Percentiles rank a stretch among this genome's conserved stretches.
Conservation (phyloP, 2,797 vertebrate species). For the Odontamblyopus lacepedii region DNA sequence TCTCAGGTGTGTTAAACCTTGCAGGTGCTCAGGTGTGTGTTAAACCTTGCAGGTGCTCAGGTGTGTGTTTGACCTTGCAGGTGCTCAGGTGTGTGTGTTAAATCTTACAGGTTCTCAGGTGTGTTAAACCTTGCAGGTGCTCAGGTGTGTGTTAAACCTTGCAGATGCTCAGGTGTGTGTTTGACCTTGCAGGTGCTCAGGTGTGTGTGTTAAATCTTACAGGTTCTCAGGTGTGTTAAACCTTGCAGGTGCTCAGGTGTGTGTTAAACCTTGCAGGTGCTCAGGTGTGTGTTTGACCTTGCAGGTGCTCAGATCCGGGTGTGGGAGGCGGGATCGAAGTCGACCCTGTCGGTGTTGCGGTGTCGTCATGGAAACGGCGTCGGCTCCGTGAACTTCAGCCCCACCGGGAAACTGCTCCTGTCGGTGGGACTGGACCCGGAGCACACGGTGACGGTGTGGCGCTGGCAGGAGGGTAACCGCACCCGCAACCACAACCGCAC, state of each 20-base stretch:
- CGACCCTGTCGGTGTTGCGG: slow-evolving; percentile 92
- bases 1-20: too few species aligned
- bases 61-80: slow-evolving; percentile 65
- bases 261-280: too few species aligned
- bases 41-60: too few species aligned
- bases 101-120: too few species aligned
- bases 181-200: too few species aligned
- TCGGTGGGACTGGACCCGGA: slow-evolving; percentile 94
- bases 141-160: too few species aligned
- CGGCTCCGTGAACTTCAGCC: slow-evolving; percentile 93
- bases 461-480: slow-evolving; percentile 94
- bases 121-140: too few species aligned
- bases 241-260: too few species aligned
- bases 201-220: too few species aligned
- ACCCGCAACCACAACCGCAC: neutral
- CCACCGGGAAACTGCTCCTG: slow-evolving; percentile 93
- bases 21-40: too few species aligned
- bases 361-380: slow-evolving; percentile 93
- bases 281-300: slow-evolving; percentile 40
- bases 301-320: slow-evolving; percentile 88
- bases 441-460: slow-evolving; percentile 93
- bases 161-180: too few species aligned
- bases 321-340: slow-evolving; percentile 95
- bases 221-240: too few species aligned
- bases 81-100: neutral